These are phyloP conservation scores for Hypanus sabinus DNA, from an alignment of 2,113 vertebrate species.

Conservation along the genomic window DNA sequence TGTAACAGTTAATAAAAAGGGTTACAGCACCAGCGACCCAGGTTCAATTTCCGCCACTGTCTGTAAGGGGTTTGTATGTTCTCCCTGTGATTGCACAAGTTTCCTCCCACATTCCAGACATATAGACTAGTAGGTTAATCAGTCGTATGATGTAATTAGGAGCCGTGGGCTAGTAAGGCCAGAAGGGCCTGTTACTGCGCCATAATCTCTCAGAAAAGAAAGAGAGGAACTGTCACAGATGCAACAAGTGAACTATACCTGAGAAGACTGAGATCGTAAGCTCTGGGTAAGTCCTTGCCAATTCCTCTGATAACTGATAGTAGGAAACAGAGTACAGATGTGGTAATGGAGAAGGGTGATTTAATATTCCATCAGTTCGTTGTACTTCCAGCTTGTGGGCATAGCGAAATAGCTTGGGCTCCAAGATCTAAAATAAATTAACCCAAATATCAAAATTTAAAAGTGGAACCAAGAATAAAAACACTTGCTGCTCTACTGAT, in stretches of 20 bases:
- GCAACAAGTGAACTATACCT: constrained; percentile 57
- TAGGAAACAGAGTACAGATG: constrained; percentile 93
- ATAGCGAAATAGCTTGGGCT: constrained; percentile 97
- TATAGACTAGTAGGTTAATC: too few species aligned
- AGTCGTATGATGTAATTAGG: too few species aligned
- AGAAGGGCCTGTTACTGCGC: too few species aligned
- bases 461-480: not conserved
- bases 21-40: too few species aligned
- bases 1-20: too few species aligned
- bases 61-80: too few species aligned
- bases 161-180: too few species aligned
- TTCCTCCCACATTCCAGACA: too few species aligned
- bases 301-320: constrained; percentile 91
- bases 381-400: constrained; percentile 95
- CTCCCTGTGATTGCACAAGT: too few species aligned
- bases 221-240: not conserved
- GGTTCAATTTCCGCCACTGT: too few species aligned
- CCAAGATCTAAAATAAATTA: constrained; percentile 71
- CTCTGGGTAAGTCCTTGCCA: constrained; percentile 91
- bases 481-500: not conserved
- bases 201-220: too few species aligned
- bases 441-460: not conserved
- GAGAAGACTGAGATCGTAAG: constrained; percentile 93
- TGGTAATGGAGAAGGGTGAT: constrained; percentile 80
- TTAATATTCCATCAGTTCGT: constrained; percentile 78